Base-by-base conservation (phyloP, 1,140 invertebrate species). In the Drosophila lowei region DNA sequence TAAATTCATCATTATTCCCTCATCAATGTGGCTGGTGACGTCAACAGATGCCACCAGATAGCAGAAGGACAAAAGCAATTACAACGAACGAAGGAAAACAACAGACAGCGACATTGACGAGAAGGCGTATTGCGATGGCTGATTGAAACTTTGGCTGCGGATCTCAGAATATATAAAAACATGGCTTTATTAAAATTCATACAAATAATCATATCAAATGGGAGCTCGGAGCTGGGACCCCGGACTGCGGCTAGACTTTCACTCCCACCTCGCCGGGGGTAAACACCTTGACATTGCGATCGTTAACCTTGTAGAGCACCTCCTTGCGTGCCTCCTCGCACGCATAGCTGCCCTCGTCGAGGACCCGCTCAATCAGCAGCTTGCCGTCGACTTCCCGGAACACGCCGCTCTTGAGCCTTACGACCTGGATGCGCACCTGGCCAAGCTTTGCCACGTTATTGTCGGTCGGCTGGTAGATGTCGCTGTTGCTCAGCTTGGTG, bases 221-320 rank as follows among this genome's bases (percentile, higher is more conserved):
- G 34, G 11, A 9, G 30, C 30, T 0, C 30, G 30, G 11, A 13
- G 11, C 11, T 34, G 30, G 30, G 2, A 7, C 6, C 21, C 21
- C 23, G 15, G 9, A 23, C 16, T 23, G 8, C 21, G 11, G 23
- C 57, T 75, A 85, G 25, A 85, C 81, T 21, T 85, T 85, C 13
- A 91, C 72, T 28, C 91, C 91, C 56, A 90, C 71, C 65, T 91
- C 92, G 38, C 95, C 95, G 25, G 95, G 94, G 57, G 93, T 92
- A 88, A 94, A 94, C 46, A 95, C 92, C 85, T 94, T 95, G 7
- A 96, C 93, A 81, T 95, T 94, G 84, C 93, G 93, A 91, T 96
- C 95, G 78, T 93, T 93, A 55, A 95, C 92, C 92, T 95, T 95
- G 72, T 94, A 96, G 16, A 95, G 92, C 85, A 95, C 62, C 90